Evolutionary conservation across 1,140 invertebrate species (phyloP).

Genomic region (Acromyrmex charruanus): DNA sequence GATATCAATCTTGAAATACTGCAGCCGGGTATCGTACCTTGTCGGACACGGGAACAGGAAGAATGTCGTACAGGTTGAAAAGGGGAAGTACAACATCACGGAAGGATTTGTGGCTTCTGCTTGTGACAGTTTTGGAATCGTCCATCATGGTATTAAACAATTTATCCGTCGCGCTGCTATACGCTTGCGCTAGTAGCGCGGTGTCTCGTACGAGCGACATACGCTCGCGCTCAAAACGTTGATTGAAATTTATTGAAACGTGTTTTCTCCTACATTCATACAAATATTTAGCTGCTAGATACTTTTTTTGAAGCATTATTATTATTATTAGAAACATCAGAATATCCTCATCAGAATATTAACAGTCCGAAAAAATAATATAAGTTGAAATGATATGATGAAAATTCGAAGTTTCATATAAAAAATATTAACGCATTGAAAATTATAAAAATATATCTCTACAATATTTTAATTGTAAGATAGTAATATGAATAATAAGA

Average conservation of each 20-base stretch:
- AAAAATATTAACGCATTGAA: background rate
- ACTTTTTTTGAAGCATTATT: conserved; percentile 1
- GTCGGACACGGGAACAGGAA: conserved; percentile 58
- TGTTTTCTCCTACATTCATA: background rate
- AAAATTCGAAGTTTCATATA: background rate
- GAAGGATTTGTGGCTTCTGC: conserved; percentile 75
- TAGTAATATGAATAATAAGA: background rate
- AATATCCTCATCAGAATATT: background rate
- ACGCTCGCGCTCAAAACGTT: conserved; percentile 41
- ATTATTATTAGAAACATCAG: conserved; percentile 4
- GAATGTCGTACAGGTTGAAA: conserved; percentile 65
- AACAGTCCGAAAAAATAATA: background rate
- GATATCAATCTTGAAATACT: conserved; percentile 56
- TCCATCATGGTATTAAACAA: conserved; percentile 79
- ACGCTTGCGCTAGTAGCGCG: conserved; percentile 11
- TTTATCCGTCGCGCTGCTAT: conserved; percentile 67
- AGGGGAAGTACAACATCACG: conserved; percentile 71
- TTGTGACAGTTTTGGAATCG: conserved; percentile 72
- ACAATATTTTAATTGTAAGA: background rate
- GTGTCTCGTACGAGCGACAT: conserved; percentile 46
- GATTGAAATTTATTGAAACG: conserved; percentile 70
- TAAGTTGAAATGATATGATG: background rate
- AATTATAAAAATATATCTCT: background rate
- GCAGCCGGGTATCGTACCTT: conserved; percentile 43
- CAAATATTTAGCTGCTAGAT: background rate